Percentiles rank a stretch among this genome's conserved stretches.
Conservation (phyloP, 2,797 vertebrate genomes). For the Bufotes viridis region DNA sequence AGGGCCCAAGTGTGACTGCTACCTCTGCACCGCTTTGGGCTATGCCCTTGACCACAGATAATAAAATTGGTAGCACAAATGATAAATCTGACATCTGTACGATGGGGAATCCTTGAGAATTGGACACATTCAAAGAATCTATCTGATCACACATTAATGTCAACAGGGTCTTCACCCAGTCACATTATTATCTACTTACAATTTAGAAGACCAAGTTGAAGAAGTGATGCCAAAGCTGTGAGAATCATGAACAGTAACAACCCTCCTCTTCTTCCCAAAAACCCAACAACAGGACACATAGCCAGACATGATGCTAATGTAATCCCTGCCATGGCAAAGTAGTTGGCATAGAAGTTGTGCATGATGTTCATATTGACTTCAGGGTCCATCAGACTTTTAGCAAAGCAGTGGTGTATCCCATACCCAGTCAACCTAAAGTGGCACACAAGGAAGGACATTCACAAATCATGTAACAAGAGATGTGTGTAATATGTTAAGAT, state of each 20-base stretch:
- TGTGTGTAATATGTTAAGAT: background rate
- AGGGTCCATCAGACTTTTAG: slow-evolving; percentile 92
- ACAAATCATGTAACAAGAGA: background rate
- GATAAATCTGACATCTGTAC: background rate
- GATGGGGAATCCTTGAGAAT: background rate
- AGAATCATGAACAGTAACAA: slow-evolving; percentile 97
- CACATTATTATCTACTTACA: slow-evolving; percentile 77
- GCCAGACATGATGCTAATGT: slow-evolving; percentile 90
- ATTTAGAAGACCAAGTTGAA: slow-evolving; percentile 94
- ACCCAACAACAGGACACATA: slow-evolving; percentile 88
- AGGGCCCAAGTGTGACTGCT: background rate
- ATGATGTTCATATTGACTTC: slow-evolving; percentile 81
- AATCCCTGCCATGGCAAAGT: slow-evolving; percentile 93
- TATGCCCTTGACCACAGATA: background rate
- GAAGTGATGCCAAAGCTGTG: slow-evolving; percentile 91
- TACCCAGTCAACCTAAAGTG: slow-evolving; percentile 87
- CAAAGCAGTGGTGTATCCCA: slow-evolving; percentile 97
- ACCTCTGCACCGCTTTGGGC: background rate
- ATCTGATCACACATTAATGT: background rate
- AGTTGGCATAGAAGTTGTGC: slow-evolving; percentile 91
- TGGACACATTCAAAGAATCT: background rate
- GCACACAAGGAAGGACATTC: slow-evolving; percentile 15
- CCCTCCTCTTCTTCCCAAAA: slow-evolving; percentile 93
- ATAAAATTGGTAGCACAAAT: background rate
- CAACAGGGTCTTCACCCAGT: background rate